Evolutionary conservation across 30 jellyfish, hydroid and myxozoan genomes (phyloP).

Genomic region (Pelagia noctiluca): DNA sequence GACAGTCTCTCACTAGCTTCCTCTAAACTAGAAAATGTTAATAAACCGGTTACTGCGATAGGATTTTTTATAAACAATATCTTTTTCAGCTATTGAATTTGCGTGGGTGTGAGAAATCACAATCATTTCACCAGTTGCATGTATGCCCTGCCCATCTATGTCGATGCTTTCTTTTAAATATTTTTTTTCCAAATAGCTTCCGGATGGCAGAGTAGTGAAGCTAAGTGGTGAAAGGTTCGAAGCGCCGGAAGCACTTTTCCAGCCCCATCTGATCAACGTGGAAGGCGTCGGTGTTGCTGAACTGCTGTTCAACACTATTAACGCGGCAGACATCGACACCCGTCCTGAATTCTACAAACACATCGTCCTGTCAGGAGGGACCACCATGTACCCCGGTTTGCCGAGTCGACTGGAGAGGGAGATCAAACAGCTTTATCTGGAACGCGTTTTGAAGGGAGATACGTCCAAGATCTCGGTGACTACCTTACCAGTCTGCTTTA

Average conservation of each 20-base stretch:
- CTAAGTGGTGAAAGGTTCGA: slow-evolving; percentile 98
- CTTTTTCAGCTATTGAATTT: too few relatives aligned
- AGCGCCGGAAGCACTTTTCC: slow-evolving; percentile 99
- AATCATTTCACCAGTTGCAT: too few relatives aligned
- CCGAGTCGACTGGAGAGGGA: slow-evolving; percentile 99
- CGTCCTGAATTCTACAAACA: slow-evolving; percentile 97
- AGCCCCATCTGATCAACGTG: slow-evolving; percentile 94
- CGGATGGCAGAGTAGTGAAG: slow-evolving; percentile 98
- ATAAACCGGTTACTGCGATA: too few relatives aligned
- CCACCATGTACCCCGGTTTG: slow-evolving; percentile 98
- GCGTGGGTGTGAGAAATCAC: too few relatives aligned
- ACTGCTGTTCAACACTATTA: slow-evolving; percentile 96
- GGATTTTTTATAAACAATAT: too few relatives aligned
- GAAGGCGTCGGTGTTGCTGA: slow-evolving; percentile 99
- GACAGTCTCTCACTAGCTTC: too few relatives aligned
- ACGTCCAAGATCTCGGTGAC: slow-evolving; percentile 87
- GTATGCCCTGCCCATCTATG: too few relatives aligned
- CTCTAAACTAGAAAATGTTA: too few relatives aligned
- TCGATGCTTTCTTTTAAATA: too few relatives aligned
- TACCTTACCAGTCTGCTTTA: background rate
- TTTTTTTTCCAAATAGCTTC: too few relatives aligned
- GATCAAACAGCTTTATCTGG: slow-evolving; percentile 94
- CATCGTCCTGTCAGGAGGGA: slow-evolving; percentile 98
- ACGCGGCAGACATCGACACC: slow-evolving; percentile 99
- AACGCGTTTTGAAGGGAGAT: slow-evolving; percentile 94